Base-by-base conservation (phyloP, 2,113 vertebrate genomes). In the Natator depressus region DNA sequence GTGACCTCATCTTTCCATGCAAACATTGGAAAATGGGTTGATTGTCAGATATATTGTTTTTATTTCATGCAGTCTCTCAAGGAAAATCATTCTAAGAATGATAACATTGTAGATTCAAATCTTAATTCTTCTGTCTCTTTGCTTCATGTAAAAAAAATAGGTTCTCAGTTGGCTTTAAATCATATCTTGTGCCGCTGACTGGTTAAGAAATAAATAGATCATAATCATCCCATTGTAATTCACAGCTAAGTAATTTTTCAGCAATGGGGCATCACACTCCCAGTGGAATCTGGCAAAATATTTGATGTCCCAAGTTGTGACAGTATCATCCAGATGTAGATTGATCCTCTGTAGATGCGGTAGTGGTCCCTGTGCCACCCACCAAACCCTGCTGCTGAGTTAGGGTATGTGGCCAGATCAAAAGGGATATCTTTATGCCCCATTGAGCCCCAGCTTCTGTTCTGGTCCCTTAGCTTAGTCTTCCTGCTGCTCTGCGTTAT, bases 81-180 rank as follows among this genome's bases (percentile, higher is more conserved):
- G 29, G 4, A 88, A 1, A 90, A 65, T 16, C 2, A 55, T 24
- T 78, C n/a, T 22, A 92, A 42, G 35, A 89, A 88, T 47, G 31
- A 78, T 79, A 50, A 51, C 88, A n/a, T 59, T 65, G 5, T 29
- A 87, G 47, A 80, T 96, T 93, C 94, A 65, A 65, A 78, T 94
- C 25, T 92, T 3, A 1, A 0, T 80, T 50, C 46, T 69, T 75
- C 19, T 31, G 89, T 54, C 5, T 7, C 69, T 91, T 85, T 55
- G 19, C 12, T 89, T 53, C 11, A 69, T 53, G 76, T 22, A 79
- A 87, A 94, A 95, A 51, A 1, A 17, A 5, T 0, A 53, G 82
- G 62, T 35, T 19, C 4, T n/a, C 31, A 35, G 7, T 19, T 69
- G 62, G 35, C 62, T 85, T 93, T 4, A 92, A 89, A 91, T 55